Conservation (phyloP, 2,888 invertebrate species). For the Coelopa pilipes region DNA sequence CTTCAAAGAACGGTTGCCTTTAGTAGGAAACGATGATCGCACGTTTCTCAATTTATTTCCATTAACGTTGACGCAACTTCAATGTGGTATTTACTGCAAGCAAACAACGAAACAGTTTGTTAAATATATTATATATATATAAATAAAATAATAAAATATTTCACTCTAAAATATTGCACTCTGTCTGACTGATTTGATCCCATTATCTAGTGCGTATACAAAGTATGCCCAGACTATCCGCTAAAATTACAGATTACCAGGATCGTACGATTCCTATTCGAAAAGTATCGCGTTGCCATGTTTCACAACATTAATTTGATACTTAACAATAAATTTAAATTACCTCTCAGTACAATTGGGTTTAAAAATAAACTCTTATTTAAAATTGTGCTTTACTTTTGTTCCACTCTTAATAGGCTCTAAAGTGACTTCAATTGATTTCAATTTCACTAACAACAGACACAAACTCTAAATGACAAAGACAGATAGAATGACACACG, state of each 20-base stretch:
- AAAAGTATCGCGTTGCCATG: neutral
- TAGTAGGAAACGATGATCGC: neutral
- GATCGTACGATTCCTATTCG: neutral
- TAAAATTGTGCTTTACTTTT: no score
- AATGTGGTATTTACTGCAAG: neutral
- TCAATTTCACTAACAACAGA: constrained; percentile 23
- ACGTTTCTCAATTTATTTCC: no score
- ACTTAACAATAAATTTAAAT: no score
- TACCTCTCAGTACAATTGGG: no score
- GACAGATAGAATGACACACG: neutral
- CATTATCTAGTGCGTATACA: no score
- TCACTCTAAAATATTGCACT: no score
- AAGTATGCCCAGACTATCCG: no score
- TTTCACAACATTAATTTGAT: neutral
- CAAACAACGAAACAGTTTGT: neutral
- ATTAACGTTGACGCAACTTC: neutral
- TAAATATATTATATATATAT: neutral
- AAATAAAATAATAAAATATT: neutral
- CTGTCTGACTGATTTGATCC: no score
- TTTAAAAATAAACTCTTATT: no score
- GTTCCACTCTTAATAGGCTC: neutral
- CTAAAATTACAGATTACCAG: no score
- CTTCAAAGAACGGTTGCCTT: neutral
- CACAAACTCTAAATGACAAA: neutral
- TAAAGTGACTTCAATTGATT: constrained; percentile 35